Evolutionary conservation across 2,797 vertebrate genomes (phyloP).

Genomic region (Peromyscus nudipes): DNA sequence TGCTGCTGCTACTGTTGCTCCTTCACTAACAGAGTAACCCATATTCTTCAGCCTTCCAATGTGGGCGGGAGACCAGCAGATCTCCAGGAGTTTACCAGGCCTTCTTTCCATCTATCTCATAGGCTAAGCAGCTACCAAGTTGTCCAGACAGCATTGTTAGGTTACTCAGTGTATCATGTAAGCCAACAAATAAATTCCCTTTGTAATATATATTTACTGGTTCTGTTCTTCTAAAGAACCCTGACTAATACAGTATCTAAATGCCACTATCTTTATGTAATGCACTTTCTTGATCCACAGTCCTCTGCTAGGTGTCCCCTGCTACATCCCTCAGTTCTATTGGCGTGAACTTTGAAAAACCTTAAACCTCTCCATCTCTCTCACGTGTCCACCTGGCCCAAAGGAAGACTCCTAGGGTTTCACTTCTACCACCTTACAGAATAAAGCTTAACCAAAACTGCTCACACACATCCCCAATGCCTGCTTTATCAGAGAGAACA

Average conservation of each 20-base stretch:
- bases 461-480: background rate
- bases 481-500: too few species aligned
- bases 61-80: background rate
- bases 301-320: background rate
- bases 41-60: background rate
- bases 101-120: background rate
- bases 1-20: background rate
- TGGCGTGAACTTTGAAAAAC: background rate
- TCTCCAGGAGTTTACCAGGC: background rate
- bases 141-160: background rate
- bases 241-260: background rate
- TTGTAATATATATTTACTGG: background rate
- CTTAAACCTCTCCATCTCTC: background rate
- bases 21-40: background rate
- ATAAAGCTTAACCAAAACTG: background rate
- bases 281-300: background rate
- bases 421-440: background rate
- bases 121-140: background rate
- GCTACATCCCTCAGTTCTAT: background rate
- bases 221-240: background rate
- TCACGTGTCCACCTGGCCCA: background rate
- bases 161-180: background rate
- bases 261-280: background rate
- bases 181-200: background rate
- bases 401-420: background rate